Conservation (phyloP, 1,140 invertebrate genomes). For the Uloborus diversus region DNA sequence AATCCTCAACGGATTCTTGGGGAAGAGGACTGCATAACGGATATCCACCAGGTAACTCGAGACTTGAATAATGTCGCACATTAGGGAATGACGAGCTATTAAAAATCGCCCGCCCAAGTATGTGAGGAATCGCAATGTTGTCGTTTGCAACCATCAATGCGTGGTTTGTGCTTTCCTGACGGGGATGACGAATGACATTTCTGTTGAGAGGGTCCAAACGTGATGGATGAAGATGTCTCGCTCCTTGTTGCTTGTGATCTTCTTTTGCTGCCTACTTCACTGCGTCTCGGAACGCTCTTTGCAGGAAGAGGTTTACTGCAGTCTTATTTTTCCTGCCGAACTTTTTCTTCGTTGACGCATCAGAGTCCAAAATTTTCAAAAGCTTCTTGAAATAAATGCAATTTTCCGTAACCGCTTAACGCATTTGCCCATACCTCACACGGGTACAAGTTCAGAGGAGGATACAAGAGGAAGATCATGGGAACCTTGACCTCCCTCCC, state of each 20-base stretch:
- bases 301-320: no score
- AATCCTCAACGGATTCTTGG: conserved; percentile 3
- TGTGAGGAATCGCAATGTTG: conserved; percentile 51
- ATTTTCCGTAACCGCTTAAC: no score
- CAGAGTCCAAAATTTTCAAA: no score
- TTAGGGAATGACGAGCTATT: conserved; percentile 44
- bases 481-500: no score
- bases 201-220: neutral
- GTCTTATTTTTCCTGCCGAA: no score
- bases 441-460: no score
- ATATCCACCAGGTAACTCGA: conserved; percentile 23
- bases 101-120: conserved; percentile 39
- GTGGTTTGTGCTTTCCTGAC: conserved; percentile 31
- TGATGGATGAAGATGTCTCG: conserved; percentile 23
- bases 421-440: no score
- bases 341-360: no score
- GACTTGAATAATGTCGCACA: conserved; percentile 53
- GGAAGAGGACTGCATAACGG: neutral
- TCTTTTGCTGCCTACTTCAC: neutral
- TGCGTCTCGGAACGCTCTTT: no score
- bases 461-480: no score
- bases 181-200: conserved; percentile 31
- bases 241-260: neutral
- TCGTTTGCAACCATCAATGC: conserved; percentile 38
- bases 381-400: no score